Evolutionary conservation across 2,888 invertebrate species (phyloP), one percentile per base, ranked within the genome.

Genomic region (Xestoiulus laeticollis): DNA sequence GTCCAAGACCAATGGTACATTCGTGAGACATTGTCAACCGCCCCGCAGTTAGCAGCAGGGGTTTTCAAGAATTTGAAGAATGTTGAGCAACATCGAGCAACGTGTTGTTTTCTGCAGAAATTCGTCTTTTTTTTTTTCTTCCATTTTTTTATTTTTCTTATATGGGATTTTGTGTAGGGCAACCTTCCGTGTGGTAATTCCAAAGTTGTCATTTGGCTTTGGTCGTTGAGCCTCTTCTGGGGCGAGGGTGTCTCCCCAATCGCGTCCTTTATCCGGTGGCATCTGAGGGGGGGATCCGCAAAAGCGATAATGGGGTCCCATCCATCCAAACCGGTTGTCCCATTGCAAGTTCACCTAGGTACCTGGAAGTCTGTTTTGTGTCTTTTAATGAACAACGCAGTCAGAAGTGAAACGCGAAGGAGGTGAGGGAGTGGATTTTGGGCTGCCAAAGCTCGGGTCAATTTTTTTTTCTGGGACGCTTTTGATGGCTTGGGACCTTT

Each of bases 211-310:
- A 68, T 68, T 68, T 68, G 68, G 68, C 68, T 68, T 59, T 68
- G 26, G 68, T 68, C 68, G 68, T 68, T 68, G 68, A 68, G 68
- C 68, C 68, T 26, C 12, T 14, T 48, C 12, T 26, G 68, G 68
- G 68, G 68, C 19, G 68, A 68, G 68, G 68, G 68, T 68, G 68
- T 68, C 68, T 26, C 26, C 68, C 68, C 68, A n/a, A 19, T 59
- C 59, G n/a, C 26, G 68, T 68, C 68, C 68, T 68, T 68, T 68
- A 68, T 68, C 68, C 68, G 68, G 68, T 68, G 68, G 68, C 68
- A 68, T 68, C 68, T 26, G 68, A 68, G 68, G 68, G 48, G 68
- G 68, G 68, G 43, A 12, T 43, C 53, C 53, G n/a, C 3, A 4
- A 53, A n/a, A 16, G 48, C 68, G 22, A 68, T 68, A 68, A 68